A percentile compares a stretch with the other conserved stretches of the same genome.
Evolutionary conservation across 2,113 vertebrate genomes (phyloP).

Genomic region (Gopherus flavomarginatus): DNA sequence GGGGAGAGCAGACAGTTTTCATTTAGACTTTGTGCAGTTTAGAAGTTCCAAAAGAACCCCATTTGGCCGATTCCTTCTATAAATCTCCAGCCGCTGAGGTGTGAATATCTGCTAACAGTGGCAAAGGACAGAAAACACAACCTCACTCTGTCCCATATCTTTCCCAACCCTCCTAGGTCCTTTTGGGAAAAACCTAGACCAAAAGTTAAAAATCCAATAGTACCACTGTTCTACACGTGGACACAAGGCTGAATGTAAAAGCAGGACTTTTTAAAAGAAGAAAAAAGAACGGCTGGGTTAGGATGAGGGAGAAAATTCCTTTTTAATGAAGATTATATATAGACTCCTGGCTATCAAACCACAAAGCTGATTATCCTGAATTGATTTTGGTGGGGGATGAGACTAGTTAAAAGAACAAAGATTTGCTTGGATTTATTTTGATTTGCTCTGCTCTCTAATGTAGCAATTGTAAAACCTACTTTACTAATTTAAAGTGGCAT

Average conservation of each 20-base stretch:
- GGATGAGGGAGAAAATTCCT: neutral
- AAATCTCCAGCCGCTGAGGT: neutral
- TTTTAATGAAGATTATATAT: neutral
- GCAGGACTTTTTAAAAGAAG: neutral
- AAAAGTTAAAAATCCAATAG: neutral
- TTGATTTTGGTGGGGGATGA: neutral
- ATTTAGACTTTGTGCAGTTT: neutral
- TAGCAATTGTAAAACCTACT: neutral
- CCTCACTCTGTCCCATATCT: neutral
- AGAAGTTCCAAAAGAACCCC: neutral
- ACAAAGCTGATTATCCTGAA: neutral
- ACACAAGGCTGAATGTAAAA: neutral
- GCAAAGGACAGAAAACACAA: neutral
- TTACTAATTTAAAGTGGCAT: neutral
- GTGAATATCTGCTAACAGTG: fast-evolving
- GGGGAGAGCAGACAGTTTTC: neutral
- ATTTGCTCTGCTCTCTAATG: neutral
- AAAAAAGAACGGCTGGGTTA: neutral
- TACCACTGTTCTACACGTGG: neutral
- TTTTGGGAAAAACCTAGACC: neutral
- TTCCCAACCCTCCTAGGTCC: neutral
- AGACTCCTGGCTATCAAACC: neutral
- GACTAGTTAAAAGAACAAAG: neutral
- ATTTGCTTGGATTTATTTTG: neutral
- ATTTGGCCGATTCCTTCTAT: fast-evolving